These are phyloP conservation scores for Drosophila mimetica DNA, from an alignment of 2,888 invertebrate species.

Conservation along the genomic window DNA sequence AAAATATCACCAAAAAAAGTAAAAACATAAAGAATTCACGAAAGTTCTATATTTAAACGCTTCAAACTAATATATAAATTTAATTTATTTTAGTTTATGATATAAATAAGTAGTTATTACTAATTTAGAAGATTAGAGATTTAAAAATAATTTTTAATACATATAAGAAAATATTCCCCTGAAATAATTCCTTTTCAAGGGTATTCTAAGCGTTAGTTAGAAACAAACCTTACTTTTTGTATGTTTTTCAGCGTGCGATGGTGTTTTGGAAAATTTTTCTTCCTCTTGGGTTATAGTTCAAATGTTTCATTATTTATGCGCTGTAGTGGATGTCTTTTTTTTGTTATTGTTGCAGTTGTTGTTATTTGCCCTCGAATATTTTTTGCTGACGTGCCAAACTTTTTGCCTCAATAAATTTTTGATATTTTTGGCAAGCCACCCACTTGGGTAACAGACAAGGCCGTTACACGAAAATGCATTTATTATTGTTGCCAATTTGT, in stretches of 20 bases:
- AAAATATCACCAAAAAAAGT: neutral
- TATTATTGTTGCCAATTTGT: conserved; percentile 55
- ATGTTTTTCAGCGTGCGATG: neutral
- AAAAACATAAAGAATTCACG: neutral
- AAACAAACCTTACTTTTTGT: neutral
- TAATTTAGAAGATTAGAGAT: too few species aligned
- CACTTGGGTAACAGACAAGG: conserved; percentile 15
- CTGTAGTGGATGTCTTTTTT: conserved; percentile 47
- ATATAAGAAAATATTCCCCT: too few species aligned
- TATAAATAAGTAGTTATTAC: too few species aligned
- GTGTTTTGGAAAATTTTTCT: conserved; percentile 20
- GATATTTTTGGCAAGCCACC: conserved; percentile 53
- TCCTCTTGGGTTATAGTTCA: conserved; percentile 42
- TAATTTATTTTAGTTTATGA: too few species aligned
- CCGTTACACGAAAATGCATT: conserved; percentile 71
- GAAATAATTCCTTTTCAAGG: neutral
- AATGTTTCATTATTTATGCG: conserved; percentile 75
- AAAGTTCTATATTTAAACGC: neutral
- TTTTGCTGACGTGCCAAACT: conserved; percentile 66
- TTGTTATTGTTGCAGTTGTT: conserved; percentile 28
- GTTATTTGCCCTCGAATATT: conserved; percentile 49
- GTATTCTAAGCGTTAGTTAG: neutral
- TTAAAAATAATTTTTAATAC: too few species aligned
- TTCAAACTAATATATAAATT: neutral
- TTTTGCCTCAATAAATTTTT: conserved; percentile 68